Conservation (phyloP, 2,113 vertebrate genomes). For the Rhinolophus ferrumequinum region DNA sequence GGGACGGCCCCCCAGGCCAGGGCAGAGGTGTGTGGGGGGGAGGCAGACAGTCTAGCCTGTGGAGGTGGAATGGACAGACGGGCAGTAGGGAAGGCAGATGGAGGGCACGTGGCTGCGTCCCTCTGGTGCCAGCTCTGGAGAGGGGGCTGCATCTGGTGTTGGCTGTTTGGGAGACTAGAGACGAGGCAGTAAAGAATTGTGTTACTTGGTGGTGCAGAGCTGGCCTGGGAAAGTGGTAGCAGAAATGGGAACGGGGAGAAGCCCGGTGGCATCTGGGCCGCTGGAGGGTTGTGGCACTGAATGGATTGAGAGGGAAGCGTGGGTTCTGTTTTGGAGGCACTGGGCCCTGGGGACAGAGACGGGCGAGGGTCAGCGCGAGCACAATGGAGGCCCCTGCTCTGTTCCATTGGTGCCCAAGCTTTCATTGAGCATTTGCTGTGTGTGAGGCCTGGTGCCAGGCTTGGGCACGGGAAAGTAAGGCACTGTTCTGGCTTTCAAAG, state of each 20-base stretch:
- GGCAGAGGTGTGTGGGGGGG: background rate
- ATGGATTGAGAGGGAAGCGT: background rate
- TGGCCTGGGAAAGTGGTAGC: background rate
- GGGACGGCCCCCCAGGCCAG: background rate
- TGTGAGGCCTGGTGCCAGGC: background rate
- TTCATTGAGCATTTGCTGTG: background rate
- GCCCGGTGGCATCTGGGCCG: background rate
- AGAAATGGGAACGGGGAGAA: background rate
- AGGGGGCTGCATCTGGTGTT: accelerated
- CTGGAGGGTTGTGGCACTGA: background rate
- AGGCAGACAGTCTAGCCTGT: too few relatives aligned
- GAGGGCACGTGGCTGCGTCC: accelerated
- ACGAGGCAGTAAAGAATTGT: background rate
- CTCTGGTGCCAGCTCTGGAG: background rate
- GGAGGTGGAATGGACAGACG: accelerated
- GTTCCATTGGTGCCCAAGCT: background rate
- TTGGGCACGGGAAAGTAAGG: background rate
- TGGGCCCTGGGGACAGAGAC: too few relatives aligned
- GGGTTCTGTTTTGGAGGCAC: background rate
- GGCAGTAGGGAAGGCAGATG: background rate
- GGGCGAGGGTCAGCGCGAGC: background rate
- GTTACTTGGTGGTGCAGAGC: background rate
- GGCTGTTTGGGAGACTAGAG: background rate
- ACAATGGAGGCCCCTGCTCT: background rate
- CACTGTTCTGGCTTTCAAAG: background rate